Evolutionary conservation across 2,888 invertebrate genomes (phyloP), one percentile per base, ranked within the genome.

Genomic region (Pandemis corylana): DNA sequence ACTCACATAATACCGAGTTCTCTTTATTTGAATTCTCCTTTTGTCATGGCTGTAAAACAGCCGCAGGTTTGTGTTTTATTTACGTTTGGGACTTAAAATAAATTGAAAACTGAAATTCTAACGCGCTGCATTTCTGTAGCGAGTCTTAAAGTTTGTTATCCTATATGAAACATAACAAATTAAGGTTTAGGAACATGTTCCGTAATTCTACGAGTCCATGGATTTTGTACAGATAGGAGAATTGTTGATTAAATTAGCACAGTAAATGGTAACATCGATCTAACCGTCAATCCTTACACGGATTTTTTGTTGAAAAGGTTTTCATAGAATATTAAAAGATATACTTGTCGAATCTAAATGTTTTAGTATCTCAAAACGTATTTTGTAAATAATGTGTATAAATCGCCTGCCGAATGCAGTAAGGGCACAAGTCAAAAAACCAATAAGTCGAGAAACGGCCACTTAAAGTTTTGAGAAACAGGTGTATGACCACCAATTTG

Each of bases 1-100:
- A 73, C 68, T 69, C 68, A 69, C 64, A 65, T 59, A 69, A 73
- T 73, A 69, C 64, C 64, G 42, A 73, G 68, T 65, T 44, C 68
- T 64, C 68, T 72, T 68, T 64, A 68, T 73, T 69, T 73, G 68
- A 69, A 69, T 65, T 65, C 64, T 59, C 56, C 56, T 59, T 68
- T 68, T 68, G 73, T 68, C 63, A 66, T 42, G 61, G 71, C 61
- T 42, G 71, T 71, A 51, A 62, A 72, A 67, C 72, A 56, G 68
- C 56, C 59, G 68, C 56, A 41, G 53, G 53, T 13, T 71, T 44
- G 46, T 75, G 49, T 63, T 67, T 71, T 67, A 67, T 75, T 67
- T 56, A 63, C 41, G 49, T 75, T 46, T 62, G 49, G 46, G 7
- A 59, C 65, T 65, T 46, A 65, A 28, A 46, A 46, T 51, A 65